Evolutionary conservation across 2,888 invertebrate genomes (phyloP).

Genomic region (Pseudococcus viburni): DNA sequence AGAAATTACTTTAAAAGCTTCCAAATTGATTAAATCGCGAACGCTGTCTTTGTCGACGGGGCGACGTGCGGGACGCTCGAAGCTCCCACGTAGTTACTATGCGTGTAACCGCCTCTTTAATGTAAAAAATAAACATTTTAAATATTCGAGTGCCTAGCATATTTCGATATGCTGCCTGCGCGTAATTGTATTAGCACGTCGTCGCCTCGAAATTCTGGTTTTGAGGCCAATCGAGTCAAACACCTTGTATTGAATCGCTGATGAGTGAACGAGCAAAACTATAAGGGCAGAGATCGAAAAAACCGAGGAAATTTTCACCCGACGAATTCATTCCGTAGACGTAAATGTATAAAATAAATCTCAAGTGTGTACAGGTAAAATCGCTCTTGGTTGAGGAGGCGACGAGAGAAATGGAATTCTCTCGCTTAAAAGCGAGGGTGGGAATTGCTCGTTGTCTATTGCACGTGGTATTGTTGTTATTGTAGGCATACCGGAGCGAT

Average conservation of each 20-base stretch:
- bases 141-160: background rate
- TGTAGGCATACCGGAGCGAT: slow-evolving; percentile 42
- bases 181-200: too few species aligned
- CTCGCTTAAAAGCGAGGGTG: slow-evolving; percentile 55
- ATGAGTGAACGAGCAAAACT: background rate
- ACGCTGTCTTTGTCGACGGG: background rate
- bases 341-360: slow-evolving; percentile 17
- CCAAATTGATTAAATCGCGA: slow-evolving; percentile 53
- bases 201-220: too few species aligned
- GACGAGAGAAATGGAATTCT: slow-evolving; percentile 20
- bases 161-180: background rate
- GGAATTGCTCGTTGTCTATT: slow-evolving; percentile 65
- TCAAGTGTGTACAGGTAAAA: slow-evolving; percentile 13
- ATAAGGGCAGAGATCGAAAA: background rate
- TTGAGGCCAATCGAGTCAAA: background rate
- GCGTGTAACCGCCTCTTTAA: slow-evolving; percentile 36
- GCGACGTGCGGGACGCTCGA: background rate
- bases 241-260: background rate
- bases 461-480: slow-evolving; percentile 64
- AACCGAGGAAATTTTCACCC: too few species aligned
- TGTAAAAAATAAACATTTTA: slow-evolving; percentile 52
- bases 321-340: background rate
- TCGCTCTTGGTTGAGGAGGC: background rate
- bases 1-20: slow-evolving; percentile 57
- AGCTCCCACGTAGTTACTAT: background rate